phyloP scores from a whole-genome alignment of 2,113 vertebrate species.

The Phylloscopus trochiloides region DNA sequence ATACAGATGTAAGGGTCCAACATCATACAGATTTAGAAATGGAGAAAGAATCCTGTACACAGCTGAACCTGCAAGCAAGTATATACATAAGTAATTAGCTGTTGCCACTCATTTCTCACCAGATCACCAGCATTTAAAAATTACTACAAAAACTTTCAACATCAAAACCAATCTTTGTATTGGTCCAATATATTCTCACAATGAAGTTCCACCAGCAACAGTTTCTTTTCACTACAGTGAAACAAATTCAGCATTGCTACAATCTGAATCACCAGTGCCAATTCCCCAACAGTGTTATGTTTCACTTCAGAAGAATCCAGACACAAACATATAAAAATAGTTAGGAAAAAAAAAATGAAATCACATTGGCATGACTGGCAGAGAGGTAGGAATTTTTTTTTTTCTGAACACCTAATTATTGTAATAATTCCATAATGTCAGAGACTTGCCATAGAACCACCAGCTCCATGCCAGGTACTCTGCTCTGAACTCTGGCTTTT shows the following conservation, averaged over 20 bases:
- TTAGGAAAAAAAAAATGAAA: not conserved
- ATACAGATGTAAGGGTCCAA: not conserved
- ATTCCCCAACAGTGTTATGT: not conserved
- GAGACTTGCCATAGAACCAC: not conserved
- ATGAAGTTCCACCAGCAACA: not conserved
- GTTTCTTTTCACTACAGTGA: not conserved
- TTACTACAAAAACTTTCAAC: not conserved
- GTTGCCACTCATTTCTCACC: not conserved
- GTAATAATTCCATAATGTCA: not conserved
- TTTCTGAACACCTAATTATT: not conserved
- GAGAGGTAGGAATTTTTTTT: not conserved
- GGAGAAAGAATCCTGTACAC: not conserved
- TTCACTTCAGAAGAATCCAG: conserved; percentile 25
- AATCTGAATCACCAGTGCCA: not conserved
- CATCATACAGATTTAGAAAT: not conserved
- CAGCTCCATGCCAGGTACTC: not conserved
- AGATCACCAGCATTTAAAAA: not conserved
- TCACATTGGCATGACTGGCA: not conserved
- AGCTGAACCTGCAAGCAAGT: not conserved
- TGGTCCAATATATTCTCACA: not conserved
- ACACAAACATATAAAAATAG: conserved; percentile 6
- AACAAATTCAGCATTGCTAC: not conserved
- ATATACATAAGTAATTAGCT: not conserved
- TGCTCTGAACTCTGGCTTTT: not conserved
- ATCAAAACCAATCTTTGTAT: not conserved